phyloP scores from a whole-genome alignment of 2,888 invertebrate genomes.

The Diarsia dahlii region DNA sequence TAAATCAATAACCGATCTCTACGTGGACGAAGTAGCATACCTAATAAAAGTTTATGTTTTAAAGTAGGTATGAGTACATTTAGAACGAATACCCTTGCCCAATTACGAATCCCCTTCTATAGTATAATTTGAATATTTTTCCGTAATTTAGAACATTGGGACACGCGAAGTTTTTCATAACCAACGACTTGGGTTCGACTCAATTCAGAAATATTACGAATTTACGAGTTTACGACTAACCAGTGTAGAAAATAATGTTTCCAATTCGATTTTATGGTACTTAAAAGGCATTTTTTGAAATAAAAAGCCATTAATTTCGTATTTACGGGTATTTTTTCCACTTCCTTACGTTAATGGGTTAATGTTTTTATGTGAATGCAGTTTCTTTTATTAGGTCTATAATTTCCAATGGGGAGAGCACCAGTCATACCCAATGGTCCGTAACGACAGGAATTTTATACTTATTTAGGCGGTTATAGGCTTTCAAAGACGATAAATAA shows the following conservation, averaged over 20 bases:
- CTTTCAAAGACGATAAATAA: no score
- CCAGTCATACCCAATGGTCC: not conserved
- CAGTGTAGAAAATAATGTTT: constrained; percentile 42
- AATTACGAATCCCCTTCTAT: constrained; percentile 10
- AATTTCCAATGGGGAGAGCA: constrained; percentile 21
- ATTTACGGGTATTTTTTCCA: constrained; percentile 44
- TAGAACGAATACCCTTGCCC: constrained; percentile 7
- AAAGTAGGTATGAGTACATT: constrained; percentile 1
- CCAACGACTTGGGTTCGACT: not conserved
- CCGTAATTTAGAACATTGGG: constrained; percentile 48
- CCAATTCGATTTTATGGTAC: constrained; percentile 47
- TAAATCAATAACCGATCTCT: no score
- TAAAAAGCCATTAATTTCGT: constrained; percentile 29
- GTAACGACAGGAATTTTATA: not conserved
- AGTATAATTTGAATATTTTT: constrained; percentile 55
- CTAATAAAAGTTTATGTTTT: constrained; percentile 1
- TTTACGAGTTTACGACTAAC: constrained; percentile 29
- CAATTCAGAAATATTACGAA: constrained; percentile 18
- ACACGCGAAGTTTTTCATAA: constrained; percentile 55
- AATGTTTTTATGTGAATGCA: constrained; percentile 44
- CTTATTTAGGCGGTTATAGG: no score
- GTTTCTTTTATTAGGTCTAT: constrained; percentile 27
- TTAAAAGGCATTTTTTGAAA: constrained; percentile 14
- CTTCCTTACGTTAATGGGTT: constrained; percentile 46
- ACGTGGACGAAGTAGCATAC: no score